Evolutionary conservation across 2,113 vertebrate species (phyloP), one percentile per base, ranked within the genome.

Genomic region (Petaurus breviceps): DNA sequence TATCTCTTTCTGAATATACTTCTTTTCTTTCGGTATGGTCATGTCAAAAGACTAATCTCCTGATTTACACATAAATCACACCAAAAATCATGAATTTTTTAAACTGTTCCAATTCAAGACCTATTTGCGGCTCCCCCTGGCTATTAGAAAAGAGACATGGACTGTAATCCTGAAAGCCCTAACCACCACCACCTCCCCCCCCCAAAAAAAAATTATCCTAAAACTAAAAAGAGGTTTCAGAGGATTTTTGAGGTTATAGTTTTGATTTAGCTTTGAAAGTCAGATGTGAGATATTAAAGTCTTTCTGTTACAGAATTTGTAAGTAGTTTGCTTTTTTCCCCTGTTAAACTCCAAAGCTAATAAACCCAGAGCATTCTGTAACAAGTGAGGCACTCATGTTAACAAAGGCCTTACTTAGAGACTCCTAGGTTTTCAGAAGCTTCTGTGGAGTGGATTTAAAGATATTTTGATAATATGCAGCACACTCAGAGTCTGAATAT

Each of bases 341-440:
- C 95, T 8, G 11, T 96, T 97, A 96, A 97, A 97, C 96, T 97
- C 97, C 96, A 94, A 94, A 98, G 96, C 97, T 97, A 96, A 97
- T 96, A 96, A 95, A 98, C 95, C 84, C 4, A 0, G 92, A 61
- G 94, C 97, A 96, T 97, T 97, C 95, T 55, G 90, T 54, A 94
- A 92, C 97, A 97, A 92, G 95, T 37, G 94, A 97, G 98, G 97
- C 95, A 98, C 97, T 98, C 68, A 84, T 84, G 68, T 84, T n/a
- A 84, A 84, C 68, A 84, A 84, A 84, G 68, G 68, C 68, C 68
- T 84, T 84, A 84, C 96, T 95, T 90, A 96, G 95, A 96, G 68
- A 84, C 55, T 0, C 95, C 77, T 68, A 96, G 95, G 96, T 96
- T 96, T 97, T 97, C 93, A 96, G 97, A 96, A 98, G 95, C 95